phyloP scores from a whole-genome alignment of 2,888 invertebrate species.

The Cephus runcator region DNA sequence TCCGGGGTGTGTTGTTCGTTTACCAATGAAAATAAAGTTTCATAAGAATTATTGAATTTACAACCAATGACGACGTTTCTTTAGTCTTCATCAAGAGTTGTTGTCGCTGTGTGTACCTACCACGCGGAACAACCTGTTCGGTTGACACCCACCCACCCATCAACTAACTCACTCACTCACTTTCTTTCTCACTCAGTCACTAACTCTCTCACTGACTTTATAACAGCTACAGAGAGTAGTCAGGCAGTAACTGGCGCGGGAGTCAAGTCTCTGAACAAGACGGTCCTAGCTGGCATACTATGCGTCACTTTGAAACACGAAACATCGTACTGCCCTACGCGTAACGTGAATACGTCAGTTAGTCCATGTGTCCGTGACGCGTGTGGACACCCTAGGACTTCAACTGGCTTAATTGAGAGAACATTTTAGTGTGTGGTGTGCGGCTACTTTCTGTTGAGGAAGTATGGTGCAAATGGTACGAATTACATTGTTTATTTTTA shows the following conservation, averaged over 20 bases:
- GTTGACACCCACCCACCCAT: not conserved
- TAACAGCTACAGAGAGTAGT: not conserved
- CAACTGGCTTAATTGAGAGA: slow-evolving; percentile 2
- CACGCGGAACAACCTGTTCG: not conserved
- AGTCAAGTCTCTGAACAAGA: slow-evolving; percentile 3
- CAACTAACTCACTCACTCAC: not conserved
- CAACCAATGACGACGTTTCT: not conserved
- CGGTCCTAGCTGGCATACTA: not conserved
- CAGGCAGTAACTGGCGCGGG: not conserved
- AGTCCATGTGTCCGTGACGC: slow-evolving; percentile 4
- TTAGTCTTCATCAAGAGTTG: not conserved
- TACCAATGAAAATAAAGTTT: not conserved
- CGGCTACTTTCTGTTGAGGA: not conserved
- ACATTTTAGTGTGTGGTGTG: not conserved
- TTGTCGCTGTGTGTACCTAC: not conserved
- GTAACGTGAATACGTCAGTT: not conserved
- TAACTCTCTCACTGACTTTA: not conserved
- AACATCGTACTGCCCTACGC: not conserved
- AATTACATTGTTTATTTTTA: not conserved
- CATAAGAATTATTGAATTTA: not conserved
- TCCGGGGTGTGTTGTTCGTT: not conserved
- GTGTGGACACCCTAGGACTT: slow-evolving; percentile 1
- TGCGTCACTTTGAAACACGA: not conserved
- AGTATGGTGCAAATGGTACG: slow-evolving; percentile 3
- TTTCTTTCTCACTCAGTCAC: not conserved